Percentiles rank a stretch among this genome's conserved stretches.
Conservation (phyloP, 2,113 vertebrate genomes). For the Steatornis caripensis region DNA sequence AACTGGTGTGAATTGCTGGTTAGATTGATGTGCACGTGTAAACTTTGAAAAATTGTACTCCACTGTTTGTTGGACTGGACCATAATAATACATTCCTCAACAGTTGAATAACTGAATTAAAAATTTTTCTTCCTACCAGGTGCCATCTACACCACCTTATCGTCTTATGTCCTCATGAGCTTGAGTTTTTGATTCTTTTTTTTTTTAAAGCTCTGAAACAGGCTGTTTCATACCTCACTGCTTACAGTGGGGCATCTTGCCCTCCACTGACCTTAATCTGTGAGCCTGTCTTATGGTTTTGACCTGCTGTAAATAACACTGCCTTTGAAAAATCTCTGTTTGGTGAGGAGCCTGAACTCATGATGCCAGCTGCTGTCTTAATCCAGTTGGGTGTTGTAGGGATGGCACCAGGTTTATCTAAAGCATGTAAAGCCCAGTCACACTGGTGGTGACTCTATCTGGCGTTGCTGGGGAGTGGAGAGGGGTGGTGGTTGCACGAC, state of each 20-base stretch:
- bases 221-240: background rate
- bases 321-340: background rate
- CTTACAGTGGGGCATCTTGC: background rate
- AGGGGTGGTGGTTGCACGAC: background rate
- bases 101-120: background rate
- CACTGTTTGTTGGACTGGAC: background rate
- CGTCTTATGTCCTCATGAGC: background rate
- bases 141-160: background rate
- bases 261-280: background rate
- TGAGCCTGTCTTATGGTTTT: background rate
- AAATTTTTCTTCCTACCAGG: background rate
- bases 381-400: background rate
- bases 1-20: background rate
- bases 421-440: background rate
- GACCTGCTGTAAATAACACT: background rate
- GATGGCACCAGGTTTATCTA: background rate
- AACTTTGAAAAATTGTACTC: background rate
- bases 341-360: background rate
- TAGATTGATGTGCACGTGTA: background rate
- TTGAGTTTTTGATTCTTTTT: background rate
- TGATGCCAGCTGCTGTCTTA: background rate
- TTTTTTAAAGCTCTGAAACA: background rate
- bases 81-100: background rate
- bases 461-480: background rate
- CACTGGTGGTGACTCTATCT: background rate